phyloP scores from a whole-genome alignment of 2,888 invertebrate species.

The Trissolcus japonicus region DNA sequence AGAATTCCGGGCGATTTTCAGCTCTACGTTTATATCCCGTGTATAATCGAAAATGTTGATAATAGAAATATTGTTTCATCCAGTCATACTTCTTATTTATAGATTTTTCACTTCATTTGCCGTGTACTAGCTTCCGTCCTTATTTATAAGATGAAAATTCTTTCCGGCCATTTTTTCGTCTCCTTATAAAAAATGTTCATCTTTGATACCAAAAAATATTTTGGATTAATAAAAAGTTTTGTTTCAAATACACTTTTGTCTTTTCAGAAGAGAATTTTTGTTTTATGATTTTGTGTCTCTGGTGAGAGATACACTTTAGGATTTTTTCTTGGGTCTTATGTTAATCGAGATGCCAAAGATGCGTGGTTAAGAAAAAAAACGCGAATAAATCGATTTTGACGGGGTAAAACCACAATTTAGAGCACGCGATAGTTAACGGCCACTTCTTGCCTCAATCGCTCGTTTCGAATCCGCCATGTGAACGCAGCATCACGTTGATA shows the following conservation, averaged over 20 bases:
- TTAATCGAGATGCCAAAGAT: conserved; percentile 50
- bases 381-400: conserved; percentile 64
- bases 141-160: neutral
- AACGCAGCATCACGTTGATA: conserved; percentile 57
- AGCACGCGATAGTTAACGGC: conserved; percentile 53
- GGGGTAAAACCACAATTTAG: conserved; percentile 63
- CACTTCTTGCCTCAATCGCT: conserved; percentile 47
- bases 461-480: conserved; percentile 57
- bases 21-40: conserved; percentile 29
- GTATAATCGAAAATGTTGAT: conserved; percentile 38
- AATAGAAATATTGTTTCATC: conserved; percentile 41
- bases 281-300: no score
- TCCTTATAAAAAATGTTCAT: neutral
- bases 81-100: conserved; percentile 27
- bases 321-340: conserved; percentile 39
- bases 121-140: neutral
- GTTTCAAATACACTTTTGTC: no score
- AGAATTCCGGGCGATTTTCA: conserved; percentile 27
- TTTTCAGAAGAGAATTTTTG: no score
- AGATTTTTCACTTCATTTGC: conserved; percentile 26
- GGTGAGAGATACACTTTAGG: conserved; percentile 37
- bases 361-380: conserved; percentile 31
- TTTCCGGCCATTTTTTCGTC: neutral
- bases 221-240: no score
- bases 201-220: no score